Evolutionary conservation across 2,797 vertebrate species (phyloP).

Genomic region (Chrysocyon brachyurus): DNA sequence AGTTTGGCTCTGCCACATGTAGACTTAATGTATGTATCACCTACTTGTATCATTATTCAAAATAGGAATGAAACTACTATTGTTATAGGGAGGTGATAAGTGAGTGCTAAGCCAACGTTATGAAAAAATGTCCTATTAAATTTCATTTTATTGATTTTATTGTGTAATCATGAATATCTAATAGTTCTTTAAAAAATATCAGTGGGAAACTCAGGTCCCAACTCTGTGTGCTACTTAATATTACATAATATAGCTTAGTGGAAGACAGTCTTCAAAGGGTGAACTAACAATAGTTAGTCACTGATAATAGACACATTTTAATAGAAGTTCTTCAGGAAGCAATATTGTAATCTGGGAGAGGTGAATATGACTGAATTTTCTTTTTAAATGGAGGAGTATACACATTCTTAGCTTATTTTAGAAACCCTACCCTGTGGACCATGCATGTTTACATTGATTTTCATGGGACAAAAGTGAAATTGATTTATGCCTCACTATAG

Average conservation of each 20-base stretch:
- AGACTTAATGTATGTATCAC: not conserved
- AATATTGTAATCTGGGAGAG: slow-evolving; percentile 35
- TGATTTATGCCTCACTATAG: not conserved
- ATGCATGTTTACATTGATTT: slow-evolving; percentile 32
- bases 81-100: not conserved
- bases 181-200: not conserved
- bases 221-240: not conserved
- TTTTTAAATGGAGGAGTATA: slow-evolving; percentile 6
- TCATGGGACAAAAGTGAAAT: slow-evolving; percentile 16
- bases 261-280: not conserved
- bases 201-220: not conserved
- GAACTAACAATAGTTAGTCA: not conserved
- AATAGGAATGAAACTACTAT: not conserved
- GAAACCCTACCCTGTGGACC: not conserved
- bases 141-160: slow-evolving; percentile 40
- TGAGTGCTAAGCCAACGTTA: not conserved
- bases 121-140: not conserved
- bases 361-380: slow-evolving; percentile 27
- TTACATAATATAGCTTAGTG: not conserved
- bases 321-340: not conserved
- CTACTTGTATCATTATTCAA: not conserved
- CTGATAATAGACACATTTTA: slow-evolving; percentile 41
- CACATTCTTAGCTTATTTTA: slow-evolving; percentile 34
- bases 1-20: not conserved
- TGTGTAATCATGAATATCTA: not conserved